These are phyloP conservation scores for Nansenia antarctica DNA, from an alignment of 2,113 vertebrate species.

Conservation along the genomic window DNA sequence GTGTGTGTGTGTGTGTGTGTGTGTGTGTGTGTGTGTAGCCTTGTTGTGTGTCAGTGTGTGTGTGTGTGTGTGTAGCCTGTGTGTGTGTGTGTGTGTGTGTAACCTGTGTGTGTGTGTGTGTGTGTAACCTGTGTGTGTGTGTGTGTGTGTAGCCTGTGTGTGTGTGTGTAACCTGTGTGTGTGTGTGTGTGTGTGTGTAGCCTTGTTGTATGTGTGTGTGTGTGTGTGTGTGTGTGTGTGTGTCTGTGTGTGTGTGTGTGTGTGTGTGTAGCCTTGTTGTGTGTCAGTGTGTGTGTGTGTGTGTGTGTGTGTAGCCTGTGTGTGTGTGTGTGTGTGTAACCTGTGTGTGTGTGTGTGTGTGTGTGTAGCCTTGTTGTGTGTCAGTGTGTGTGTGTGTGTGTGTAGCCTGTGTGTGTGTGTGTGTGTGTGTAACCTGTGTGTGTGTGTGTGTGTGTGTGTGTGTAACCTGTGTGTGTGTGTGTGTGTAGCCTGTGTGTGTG, in stretches of 20 bases:
- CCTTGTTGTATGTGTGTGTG: conserved; percentile 27
- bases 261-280: neutral
- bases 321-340: too few relatives aligned
- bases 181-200: neutral
- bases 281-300: conserved; percentile 8
- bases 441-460: neutral
- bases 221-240: conserved; percentile 4
- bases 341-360: neutral
- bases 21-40: neutral
- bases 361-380: conserved; percentile 13
- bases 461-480: conserved; percentile 23
- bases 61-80: neutral
- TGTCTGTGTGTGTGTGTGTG: neutral
- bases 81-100: neutral
- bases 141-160: conserved; percentile 2
- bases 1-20: neutral
- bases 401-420: too few relatives aligned
- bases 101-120: conserved; percentile 8
- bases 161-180: conserved; percentile 1
- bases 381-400: conserved; percentile 10
- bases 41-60: conserved; percentile 25
- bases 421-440: too few relatives aligned
- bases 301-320: neutral
- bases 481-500: conserved; percentile 3
- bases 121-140: too few relatives aligned